phyloP scores from a whole-genome alignment of 2,888 invertebrate species.

The Argyresthia goedartella region DNA sequence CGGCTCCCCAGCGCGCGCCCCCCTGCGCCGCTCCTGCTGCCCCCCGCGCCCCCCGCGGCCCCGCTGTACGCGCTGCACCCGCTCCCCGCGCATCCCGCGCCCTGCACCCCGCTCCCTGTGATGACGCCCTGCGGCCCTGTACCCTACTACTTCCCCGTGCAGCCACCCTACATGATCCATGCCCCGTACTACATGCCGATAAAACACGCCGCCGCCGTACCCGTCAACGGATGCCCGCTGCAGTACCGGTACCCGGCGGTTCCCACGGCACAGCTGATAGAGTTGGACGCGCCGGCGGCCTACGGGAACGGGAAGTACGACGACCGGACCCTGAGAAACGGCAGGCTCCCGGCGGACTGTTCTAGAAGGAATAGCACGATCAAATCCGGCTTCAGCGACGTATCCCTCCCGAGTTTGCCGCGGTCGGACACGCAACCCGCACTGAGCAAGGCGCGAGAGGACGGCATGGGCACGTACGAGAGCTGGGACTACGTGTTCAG shows the following conservation, averaged over 20 bases:
- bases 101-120: slow-evolving; percentile 36
- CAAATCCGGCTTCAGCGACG: slow-evolving; percentile 52
- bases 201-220: slow-evolving; percentile 55
- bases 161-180: slow-evolving; percentile 58
- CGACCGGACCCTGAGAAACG: slow-evolving; percentile 28
- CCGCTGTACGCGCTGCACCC: no score
- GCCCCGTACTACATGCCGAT: slow-evolving; percentile 54
- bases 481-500: slow-evolving; percentile 87
- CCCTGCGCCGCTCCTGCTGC: slow-evolving; percentile 26
- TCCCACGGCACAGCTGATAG: slow-evolving; percentile 78
- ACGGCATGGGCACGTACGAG: slow-evolving; percentile 77
- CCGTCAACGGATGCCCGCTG: slow-evolving; percentile 59
- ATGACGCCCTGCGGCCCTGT: slow-evolving; percentile 47
- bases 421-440: slow-evolving; percentile 61
- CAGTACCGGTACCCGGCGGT: slow-evolving; percentile 63
- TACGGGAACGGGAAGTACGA: slow-evolving; percentile 53
- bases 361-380: slow-evolving; percentile 48
- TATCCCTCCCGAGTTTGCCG: slow-evolving; percentile 50
- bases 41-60: no score
- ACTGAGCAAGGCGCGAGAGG: slow-evolving; percentile 70
- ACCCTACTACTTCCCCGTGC: slow-evolving; percentile 58
- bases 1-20: slow-evolving; percentile 21
- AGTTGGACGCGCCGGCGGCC: slow-evolving; percentile 66
- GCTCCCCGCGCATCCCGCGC: slow-evolving; percentile 25
- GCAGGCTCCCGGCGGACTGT: slow-evolving; percentile 24